Evolutionary conservation across 2,888 invertebrate genomes (phyloP).

Genomic region (Ichneumoninae sp.): DNA sequence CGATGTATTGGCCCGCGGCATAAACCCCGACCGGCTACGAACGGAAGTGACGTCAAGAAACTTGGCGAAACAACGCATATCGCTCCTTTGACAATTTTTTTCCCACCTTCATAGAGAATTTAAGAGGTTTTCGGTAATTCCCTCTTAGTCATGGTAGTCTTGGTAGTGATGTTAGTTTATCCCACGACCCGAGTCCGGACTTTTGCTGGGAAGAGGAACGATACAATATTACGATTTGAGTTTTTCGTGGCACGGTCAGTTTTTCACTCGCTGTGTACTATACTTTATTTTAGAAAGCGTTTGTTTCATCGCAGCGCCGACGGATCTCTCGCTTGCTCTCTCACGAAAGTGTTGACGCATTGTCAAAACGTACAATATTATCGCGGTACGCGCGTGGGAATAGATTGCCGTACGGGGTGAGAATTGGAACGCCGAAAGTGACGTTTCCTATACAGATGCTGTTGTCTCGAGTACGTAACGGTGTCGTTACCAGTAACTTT

Average conservation of each 20-base stretch:
- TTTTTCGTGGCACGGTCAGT: conserved; percentile 15
- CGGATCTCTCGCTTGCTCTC: conserved; percentile 55
- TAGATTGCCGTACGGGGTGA: conserved; percentile 68
- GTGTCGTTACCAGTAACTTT: conserved; percentile 29
- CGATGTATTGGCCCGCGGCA: background rate
- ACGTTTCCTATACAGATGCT: conserved; percentile 65
- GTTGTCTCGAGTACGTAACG: conserved; percentile 37
- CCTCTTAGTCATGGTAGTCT: too few species aligned
- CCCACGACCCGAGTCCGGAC: conserved; percentile 12
- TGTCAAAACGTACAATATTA: conserved; percentile 72
- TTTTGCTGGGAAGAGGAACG: conserved; percentile 15
- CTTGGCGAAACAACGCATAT: conserved; percentile 33
- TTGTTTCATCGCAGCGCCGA: conserved; percentile 27
- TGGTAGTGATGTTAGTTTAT: conserved; percentile 27
- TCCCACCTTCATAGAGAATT: background rate
- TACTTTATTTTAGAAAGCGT: conserved; percentile 67
- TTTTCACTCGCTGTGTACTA: background rate
- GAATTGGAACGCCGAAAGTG: conserved; percentile 74
- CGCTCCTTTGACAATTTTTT: background rate
- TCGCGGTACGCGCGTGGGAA: conserved; percentile 70
- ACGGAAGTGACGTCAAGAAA: conserved; percentile 57
- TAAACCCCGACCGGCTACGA: background rate
- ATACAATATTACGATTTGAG: background rate
- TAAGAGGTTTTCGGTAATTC: conserved; percentile 29
- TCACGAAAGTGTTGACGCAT: conserved; percentile 70